These are phyloP conservation scores for Pelodiscus sinensis DNA, from an alignment of 2,113 vertebrate genomes.

Conservation along the genomic window DNA sequence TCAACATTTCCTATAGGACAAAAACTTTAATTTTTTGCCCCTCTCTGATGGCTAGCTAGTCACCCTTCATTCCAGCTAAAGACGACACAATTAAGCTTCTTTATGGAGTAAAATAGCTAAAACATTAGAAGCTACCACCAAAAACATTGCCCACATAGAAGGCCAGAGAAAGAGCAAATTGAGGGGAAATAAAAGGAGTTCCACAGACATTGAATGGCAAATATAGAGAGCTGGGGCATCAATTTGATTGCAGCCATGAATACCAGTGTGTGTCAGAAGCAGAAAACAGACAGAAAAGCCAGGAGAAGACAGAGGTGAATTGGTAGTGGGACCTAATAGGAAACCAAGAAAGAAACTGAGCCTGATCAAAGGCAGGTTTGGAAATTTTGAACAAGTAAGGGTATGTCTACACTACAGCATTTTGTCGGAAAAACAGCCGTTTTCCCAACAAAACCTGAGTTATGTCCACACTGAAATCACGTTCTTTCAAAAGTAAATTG, in stretches of 20 bases:
- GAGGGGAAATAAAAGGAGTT: rapidly evolving
- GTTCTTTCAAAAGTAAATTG: too few species aligned
- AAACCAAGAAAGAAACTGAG: neutral
- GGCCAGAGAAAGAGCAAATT: neutral
- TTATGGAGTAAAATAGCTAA: neutral
- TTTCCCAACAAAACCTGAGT: too few species aligned
- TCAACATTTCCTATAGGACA: neutral
- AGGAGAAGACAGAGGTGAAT: rapidly evolving
- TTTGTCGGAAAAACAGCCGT: too few species aligned
- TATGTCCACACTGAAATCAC: too few species aligned
- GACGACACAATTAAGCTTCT: neutral
- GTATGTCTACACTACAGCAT: too few species aligned
- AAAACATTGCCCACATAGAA: neutral
- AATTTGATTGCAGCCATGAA: neutral
- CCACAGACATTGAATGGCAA: neutral
- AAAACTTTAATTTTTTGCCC: neutral
- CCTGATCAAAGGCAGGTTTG: neutral
- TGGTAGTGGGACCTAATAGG: neutral
- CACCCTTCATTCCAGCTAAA: neutral
- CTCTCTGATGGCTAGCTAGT: neutral
- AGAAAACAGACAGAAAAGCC: neutral
- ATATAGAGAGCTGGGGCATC: neutral
- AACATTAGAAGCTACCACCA: neutral
- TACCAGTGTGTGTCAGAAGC: neutral
- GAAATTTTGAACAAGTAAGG: neutral